These are phyloP conservation scores for Lasioglossum albipes DNA, from an alignment of 1,140 invertebrate species.

Conservation along the genomic window DNA sequence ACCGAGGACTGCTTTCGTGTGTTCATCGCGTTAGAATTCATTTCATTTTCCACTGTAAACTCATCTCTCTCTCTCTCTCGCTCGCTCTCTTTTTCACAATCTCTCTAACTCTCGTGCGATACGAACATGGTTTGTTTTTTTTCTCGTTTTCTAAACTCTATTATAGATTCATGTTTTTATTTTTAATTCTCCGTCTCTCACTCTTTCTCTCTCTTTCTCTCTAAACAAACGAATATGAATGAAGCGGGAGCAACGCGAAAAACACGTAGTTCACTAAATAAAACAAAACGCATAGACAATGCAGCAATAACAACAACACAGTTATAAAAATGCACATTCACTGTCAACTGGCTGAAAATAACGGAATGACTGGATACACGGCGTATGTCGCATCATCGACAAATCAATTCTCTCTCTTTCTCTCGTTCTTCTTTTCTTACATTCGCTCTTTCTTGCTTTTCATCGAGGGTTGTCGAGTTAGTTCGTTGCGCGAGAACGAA, in stretches of 20 bases:
- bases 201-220: neutral
- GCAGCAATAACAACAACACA: constrained; percentile 66
- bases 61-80: too few species aligned
- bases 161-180: constrained; percentile 5
- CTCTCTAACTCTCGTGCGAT: constrained; percentile 13
- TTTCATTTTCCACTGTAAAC: constrained; percentile 1
- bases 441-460: neutral
- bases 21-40: neutral
- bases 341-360: constrained; percentile 38
- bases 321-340: constrained; percentile 61
- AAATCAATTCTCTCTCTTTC: constrained; percentile 4
- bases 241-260: constrained; percentile 50
- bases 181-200: constrained; percentile 12
- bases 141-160: constrained; percentile 7
- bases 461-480: constrained; percentile 15
- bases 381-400: constrained; percentile 25
- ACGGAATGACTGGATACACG: constrained; percentile 54
- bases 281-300: constrained; percentile 64
- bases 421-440: too few species aligned
- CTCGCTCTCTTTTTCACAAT: neutral
- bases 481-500: constrained; percentile 36
- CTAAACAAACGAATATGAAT: constrained; percentile 29
- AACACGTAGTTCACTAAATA: constrained; percentile 45
- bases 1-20: constrained; percentile 50
- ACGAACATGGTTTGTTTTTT: constrained; percentile 33